Percentiles rank a stretch among this genome's conserved stretches.
These are phyloP conservation scores for Ascidia mentula DNA, from an alignment of 23 tunicate genomes.

Conservation along the genomic window DNA sequence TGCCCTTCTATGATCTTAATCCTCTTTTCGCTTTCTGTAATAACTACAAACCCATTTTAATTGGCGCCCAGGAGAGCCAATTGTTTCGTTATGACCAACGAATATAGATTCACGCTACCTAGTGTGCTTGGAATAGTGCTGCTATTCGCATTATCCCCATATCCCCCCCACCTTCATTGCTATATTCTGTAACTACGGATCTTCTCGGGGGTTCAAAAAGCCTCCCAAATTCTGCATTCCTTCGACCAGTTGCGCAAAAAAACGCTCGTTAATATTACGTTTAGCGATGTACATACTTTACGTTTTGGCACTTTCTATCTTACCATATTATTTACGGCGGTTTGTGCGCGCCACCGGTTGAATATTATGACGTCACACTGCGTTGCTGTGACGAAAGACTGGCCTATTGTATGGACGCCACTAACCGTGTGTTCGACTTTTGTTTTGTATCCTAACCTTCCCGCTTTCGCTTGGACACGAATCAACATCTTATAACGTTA, in stretches of 20 bases:
- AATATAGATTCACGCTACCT: too few relatives aligned
- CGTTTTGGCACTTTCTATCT: conserved; percentile 1
- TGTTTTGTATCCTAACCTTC: background rate
- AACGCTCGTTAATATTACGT: background rate
- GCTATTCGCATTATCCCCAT: too few relatives aligned
- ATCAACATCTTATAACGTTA: background rate
- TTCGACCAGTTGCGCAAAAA: background rate
- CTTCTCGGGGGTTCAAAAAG: too few relatives aligned
- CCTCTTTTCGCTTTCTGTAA: too few relatives aligned
- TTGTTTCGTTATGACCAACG: too few relatives aligned
- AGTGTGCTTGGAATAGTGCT: too few relatives aligned
- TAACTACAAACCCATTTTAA: too few relatives aligned
- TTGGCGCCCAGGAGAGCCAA: too few relatives aligned
- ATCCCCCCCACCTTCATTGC: too few relatives aligned
- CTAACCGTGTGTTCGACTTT: background rate
- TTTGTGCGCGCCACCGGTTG: background rate
- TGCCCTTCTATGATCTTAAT: too few relatives aligned
- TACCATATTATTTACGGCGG: background rate
- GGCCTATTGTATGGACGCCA: background rate
- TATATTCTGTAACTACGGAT: too few relatives aligned
- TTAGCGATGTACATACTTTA: background rate
- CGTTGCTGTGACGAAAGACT: background rate
- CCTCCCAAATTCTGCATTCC: conserved; percentile 1
- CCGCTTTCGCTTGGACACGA: background rate
- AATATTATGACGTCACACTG: background rate